These are phyloP conservation scores for Nycticorax nycticorax DNA, from an alignment of 2,113 vertebrate genomes.

Conservation along the genomic window DNA sequence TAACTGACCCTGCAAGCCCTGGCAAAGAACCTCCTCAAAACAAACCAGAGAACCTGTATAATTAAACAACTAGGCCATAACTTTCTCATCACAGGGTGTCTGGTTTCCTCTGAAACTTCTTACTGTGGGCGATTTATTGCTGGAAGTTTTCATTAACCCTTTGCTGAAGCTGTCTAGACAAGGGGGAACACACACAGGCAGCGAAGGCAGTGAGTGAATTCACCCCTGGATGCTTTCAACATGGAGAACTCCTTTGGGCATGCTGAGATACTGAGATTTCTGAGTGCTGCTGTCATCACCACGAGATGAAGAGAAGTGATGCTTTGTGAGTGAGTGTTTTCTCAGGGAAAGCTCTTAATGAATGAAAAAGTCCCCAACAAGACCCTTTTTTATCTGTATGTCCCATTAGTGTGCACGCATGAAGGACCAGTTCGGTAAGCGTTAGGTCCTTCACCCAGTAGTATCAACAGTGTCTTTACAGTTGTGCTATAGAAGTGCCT, in stretches of 20 bases:
- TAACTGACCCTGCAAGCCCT: background rate
- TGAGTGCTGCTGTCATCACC: background rate
- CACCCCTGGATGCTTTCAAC: background rate
- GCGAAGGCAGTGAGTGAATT: background rate
- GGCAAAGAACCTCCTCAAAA: background rate
- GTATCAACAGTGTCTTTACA: background rate
- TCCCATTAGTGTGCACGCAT: background rate
- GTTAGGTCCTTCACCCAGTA: background rate
- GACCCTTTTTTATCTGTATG: background rate
- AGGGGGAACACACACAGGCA: background rate
- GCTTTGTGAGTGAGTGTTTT: background rate
- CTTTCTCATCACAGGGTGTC: background rate
- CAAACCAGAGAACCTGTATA: background rate
- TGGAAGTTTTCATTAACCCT: background rate
- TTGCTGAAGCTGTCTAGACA: background rate
- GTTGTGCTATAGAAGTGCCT: background rate
- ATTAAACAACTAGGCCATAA: background rate
- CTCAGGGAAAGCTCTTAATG: background rate
- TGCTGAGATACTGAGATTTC: background rate
- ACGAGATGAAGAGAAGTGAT: background rate
- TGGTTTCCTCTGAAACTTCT: background rate
- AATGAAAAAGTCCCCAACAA: background rate
- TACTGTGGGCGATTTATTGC: background rate
- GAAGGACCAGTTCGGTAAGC: background rate
- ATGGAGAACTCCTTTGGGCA: background rate